Evolutionary conservation across 64 coral and sea anemone species (phyloP).

Genomic region (Montipora foliosa): DNA sequence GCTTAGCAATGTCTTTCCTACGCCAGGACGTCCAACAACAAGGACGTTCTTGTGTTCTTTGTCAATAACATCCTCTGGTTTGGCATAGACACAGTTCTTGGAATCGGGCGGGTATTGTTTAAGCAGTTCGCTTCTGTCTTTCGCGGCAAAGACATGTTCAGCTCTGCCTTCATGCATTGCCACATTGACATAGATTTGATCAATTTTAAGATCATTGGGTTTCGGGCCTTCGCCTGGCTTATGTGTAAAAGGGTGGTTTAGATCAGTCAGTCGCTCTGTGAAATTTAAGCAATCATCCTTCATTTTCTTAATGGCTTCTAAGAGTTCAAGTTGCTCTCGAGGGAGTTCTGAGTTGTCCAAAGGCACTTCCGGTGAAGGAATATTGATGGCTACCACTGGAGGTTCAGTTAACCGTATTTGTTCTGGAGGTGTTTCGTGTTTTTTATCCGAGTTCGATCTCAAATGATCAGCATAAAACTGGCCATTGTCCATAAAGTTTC

Average conservation of each 20-base stretch:
- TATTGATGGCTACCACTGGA: no score
- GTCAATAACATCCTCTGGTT: not conserved
- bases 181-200: constrained; percentile 60
- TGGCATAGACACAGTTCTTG: not conserved
- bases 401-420: no score
- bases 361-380: no score
- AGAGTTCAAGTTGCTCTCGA: not conserved
- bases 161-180: constrained; percentile 53
- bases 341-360: not conserved
- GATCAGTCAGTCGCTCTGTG: not conserved
- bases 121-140: not conserved
- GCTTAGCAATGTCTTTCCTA: constrained; percentile 63
- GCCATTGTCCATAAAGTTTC: not conserved
- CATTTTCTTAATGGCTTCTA: not conserved
- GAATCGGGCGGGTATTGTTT: constrained; percentile 2
- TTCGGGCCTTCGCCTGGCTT: constrained; percentile 9
- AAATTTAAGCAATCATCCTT: not conserved
- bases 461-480: not conserved
- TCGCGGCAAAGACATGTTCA: not conserved
- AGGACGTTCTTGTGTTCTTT: constrained; percentile 42
- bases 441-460: no score
- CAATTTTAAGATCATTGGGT: not conserved
- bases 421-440: no score
- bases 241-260: not conserved
- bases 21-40: constrained; percentile 47